Percentiles rank a stretch among this genome's conserved stretches.
phyloP scores from a whole-genome alignment of 37 sponge, comb jelly and placozoan species.

The Petrosia ficiformis region DNA sequence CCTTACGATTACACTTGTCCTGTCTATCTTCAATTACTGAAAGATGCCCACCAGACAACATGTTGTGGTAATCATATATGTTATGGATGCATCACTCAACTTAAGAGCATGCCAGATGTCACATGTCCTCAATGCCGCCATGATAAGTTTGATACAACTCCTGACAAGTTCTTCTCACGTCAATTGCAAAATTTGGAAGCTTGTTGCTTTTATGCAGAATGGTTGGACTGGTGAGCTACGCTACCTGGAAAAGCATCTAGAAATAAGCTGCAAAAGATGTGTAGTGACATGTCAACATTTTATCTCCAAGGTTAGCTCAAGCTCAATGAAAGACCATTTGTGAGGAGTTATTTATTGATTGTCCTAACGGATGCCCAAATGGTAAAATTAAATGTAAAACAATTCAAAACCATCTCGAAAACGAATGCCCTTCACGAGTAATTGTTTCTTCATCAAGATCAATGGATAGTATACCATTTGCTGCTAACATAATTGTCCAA shows the following conservation, averaged over 20 bases:
- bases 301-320: too few species aligned
- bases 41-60: background rate
- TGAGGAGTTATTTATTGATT: too few species aligned
- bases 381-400: background rate
- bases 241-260: background rate
- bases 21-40: background rate
- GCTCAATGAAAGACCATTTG: too few species aligned
- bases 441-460: background rate
- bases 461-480: background rate
- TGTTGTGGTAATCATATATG: background rate
- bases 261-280: background rate
- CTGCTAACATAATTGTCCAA: background rate
- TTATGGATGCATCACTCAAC: background rate
- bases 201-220: background rate
- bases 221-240: background rate
- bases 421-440: background rate
- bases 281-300: background rate
- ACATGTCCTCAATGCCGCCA: background rate
- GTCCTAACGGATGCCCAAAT: background rate
- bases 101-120: background rate
- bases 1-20: background rate
- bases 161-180: background rate
- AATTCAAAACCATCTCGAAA: background rate
- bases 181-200: background rate
- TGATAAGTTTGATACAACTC: background rate